Percentiles rank a stretch among this genome's conserved stretches.
phyloP scores from a whole-genome alignment of 2,797 vertebrate genomes.

The Anolis apletophallus region DNA sequence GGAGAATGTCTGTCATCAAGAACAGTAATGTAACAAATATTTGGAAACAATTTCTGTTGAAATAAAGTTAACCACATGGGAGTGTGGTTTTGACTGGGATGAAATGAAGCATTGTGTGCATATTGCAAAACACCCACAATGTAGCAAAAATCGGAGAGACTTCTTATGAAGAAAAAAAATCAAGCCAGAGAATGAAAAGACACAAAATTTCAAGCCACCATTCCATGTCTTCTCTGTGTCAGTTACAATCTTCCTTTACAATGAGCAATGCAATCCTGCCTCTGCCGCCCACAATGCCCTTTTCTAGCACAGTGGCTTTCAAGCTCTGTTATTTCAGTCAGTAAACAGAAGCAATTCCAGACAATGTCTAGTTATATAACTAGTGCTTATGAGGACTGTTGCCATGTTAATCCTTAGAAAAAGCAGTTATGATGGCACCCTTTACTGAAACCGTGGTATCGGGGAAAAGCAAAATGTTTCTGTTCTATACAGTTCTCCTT shows the following conservation, averaged over 20 bases:
- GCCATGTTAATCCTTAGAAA: background rate
- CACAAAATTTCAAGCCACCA: background rate
- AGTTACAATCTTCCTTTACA: background rate
- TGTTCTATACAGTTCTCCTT: background rate
- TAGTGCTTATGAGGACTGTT: conserved; percentile 1
- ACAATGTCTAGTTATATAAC: conserved; percentile 12
- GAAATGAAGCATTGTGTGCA: background rate
- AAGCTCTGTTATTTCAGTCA: background rate
- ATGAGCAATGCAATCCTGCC: conserved; percentile 15
- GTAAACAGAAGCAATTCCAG: conserved; percentile 15
- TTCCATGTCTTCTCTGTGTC: conserved; percentile 14
- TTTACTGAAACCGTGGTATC: conserved; percentile 1
- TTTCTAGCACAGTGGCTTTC: conserved; percentile 22
- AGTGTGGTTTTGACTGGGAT: background rate
- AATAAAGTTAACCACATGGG: background rate
- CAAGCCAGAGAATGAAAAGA: background rate
- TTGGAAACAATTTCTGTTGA: background rate
- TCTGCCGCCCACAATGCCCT: background rate
- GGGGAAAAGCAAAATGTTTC: background rate
- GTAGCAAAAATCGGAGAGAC: background rate
- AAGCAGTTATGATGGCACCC: background rate
- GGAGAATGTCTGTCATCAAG: background rate
- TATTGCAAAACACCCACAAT: background rate
- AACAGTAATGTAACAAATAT: background rate
- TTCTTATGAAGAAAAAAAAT: background rate